Evolutionary conservation across 2,888 invertebrate species (phyloP), one percentile per base, ranked within the genome.

Genomic region (Noctua comes): DNA sequence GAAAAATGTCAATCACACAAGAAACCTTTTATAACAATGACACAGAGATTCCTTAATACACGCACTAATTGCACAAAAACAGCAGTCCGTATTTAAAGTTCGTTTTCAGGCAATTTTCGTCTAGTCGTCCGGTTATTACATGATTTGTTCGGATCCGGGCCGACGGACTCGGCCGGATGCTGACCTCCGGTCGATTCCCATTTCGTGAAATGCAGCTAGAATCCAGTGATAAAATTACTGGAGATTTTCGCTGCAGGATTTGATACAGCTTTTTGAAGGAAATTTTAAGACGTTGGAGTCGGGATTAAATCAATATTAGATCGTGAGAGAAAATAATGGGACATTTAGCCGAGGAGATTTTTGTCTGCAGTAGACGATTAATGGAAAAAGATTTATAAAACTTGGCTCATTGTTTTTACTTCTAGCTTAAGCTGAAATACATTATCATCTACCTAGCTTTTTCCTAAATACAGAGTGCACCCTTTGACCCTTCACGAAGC

Each of bases 81-180:
- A 21, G 10, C 24, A 51, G 24, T 51, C 13, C 75, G n/a, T 48
- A 72, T 76, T 54, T 48, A 68, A 73, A 70, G 36, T 40, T 62
- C 13, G 21, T 2, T 46, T 82, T 57, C 68, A 54, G 51, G n/a
- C 73, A 86, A 82, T 77, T 83, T 73, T 76, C 83, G 21, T 46
- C 46, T 65, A 66, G 71, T 65, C 65, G 70, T 74, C 72, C 76
- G 57, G 87, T 80, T 85, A 86, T 85, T 84, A 83, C 84, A 86
- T 80, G 84, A 86, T 84, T 84, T 69, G 84, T 85, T 80, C 74
- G 57, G 27, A 73, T 83, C 72, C 86, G 72, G 84, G 57, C 54
- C 43, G 68, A 59, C 80, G 36, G 71, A 72, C 62, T 54, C 54
- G 31, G 62, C 83, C 83, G 83, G 84, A 86, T 59, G 68, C 24